These are phyloP conservation scores for Manis pentadactyla DNA, from an alignment of 2,797 vertebrate genomes.

Conservation along the genomic window DNA sequence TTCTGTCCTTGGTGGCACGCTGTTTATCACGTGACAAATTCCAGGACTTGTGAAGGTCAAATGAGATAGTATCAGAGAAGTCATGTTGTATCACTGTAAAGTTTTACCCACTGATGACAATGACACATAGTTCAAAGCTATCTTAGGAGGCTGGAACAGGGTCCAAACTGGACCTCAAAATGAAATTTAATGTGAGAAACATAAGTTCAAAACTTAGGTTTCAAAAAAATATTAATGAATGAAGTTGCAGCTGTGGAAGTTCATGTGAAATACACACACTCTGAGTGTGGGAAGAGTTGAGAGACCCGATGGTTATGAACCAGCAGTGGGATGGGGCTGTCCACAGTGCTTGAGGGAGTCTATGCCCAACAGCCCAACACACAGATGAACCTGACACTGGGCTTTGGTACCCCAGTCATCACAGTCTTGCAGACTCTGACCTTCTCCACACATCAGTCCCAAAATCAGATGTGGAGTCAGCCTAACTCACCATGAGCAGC, in stretches of 20 bases:
- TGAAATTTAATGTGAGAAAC: constrained; percentile 5
- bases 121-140: neutral
- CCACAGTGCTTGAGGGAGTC: neutral
- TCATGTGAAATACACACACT: neutral
- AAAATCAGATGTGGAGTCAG: neutral
- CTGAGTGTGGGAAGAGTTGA: neutral
- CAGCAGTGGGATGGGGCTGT: neutral
- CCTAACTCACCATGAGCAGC: neutral
- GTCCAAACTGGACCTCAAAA: neutral
- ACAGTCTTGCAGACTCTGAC: neutral
- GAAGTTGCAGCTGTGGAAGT: neutral
- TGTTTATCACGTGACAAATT: constrained; percentile 34
- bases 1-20: neutral
- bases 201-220: neutral
- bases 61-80: neutral
- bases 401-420: neutral
- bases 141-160: neutral
- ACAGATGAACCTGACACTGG: neutral
- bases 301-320: neutral
- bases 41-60: constrained; percentile 58
- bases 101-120: neutral
- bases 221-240: neutral
- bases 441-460: neutral
- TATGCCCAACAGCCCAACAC: neutral
- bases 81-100: neutral